These are phyloP conservation scores for Leptobrachium leishanense DNA, from an alignment of 2,113 vertebrate species.

Conservation along the genomic window DNA sequence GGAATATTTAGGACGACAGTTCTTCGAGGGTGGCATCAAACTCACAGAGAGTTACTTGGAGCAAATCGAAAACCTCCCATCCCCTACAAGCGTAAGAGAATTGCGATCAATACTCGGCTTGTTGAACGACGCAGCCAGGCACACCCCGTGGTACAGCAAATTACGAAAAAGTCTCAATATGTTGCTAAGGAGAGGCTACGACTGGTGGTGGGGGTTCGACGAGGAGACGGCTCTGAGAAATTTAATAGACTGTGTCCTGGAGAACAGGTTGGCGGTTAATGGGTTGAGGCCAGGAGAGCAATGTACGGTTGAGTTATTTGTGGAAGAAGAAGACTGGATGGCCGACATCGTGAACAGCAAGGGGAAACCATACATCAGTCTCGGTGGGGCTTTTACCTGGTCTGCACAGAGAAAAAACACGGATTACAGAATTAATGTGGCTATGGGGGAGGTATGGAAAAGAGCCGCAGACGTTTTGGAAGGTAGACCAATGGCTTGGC, in stretches of 20 bases:
- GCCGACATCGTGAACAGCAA: constrained; percentile 6
- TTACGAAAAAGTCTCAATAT: not conserved
- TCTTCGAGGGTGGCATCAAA: not conserved
- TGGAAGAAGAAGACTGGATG: not conserved
- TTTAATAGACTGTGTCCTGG: not conserved
- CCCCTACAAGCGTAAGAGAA: not conserved
- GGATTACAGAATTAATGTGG: not conserved
- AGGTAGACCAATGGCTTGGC: not conserved
- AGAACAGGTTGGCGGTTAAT: not conserved
- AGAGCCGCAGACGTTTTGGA: not conserved
- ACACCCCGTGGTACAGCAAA: not conserved
- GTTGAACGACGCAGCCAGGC: not conserved
- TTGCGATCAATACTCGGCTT: not conserved
- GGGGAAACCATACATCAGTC: not conserved
- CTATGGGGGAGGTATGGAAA: constrained; percentile 6
- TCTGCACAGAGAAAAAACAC: not conserved
- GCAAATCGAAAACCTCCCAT: not conserved
- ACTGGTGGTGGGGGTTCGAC: not conserved
- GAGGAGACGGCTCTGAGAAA: not conserved
- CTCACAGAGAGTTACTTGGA: not conserved
- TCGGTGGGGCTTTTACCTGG: not conserved
- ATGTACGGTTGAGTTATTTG: constrained; percentile 6
- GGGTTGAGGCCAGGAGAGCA: not conserved
- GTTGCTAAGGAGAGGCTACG: not conserved
- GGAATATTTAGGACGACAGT: constrained; percentile 12